A percentile compares a stretch with the other conserved stretches of the same genome.
These are phyloP conservation scores for Drosophila tsacasi DNA, from an alignment of 1,140 invertebrate genomes.

Conservation along the genomic window DNA sequence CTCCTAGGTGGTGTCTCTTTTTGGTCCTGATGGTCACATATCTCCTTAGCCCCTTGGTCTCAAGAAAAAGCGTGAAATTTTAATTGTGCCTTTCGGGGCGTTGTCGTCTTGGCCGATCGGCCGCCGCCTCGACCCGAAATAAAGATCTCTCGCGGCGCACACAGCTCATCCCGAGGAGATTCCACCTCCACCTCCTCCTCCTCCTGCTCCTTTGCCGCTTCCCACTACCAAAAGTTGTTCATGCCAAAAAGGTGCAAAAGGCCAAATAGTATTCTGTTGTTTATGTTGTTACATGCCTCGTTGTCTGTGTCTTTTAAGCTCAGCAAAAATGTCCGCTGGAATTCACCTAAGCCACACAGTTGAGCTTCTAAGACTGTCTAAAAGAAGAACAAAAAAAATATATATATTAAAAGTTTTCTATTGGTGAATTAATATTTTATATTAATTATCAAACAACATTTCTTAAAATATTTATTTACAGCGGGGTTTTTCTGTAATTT, in stretches of 20 bases:
- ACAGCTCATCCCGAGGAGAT: constrained; percentile 62
- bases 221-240: constrained; percentile 69
- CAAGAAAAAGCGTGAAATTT: constrained; percentile 73
- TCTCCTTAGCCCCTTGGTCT: constrained; percentile 4
- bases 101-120: constrained; percentile 59
- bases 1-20: constrained; percentile 56
- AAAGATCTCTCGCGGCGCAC: constrained; percentile 73
- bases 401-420: too few relatives aligned
- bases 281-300: constrained; percentile 80
- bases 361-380: background rate
- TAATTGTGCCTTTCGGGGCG: constrained; percentile 82
- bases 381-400: too few relatives aligned
- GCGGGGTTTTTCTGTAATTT: background rate
- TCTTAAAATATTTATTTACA: background rate
- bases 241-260: constrained; percentile 82
- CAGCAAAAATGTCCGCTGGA: constrained; percentile 64
- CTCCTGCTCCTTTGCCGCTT: background rate
- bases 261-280: constrained; percentile 82
- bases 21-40: constrained; percentile 47
- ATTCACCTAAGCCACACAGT: constrained; percentile 50
- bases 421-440: too few relatives aligned
- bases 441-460: too few relatives aligned
- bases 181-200: background rate
- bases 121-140: constrained; percentile 70
- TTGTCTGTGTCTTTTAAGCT: constrained; percentile 62